phyloP scores from a whole-genome alignment of 1,140 invertebrate species.

The Drosophila orena region DNA sequence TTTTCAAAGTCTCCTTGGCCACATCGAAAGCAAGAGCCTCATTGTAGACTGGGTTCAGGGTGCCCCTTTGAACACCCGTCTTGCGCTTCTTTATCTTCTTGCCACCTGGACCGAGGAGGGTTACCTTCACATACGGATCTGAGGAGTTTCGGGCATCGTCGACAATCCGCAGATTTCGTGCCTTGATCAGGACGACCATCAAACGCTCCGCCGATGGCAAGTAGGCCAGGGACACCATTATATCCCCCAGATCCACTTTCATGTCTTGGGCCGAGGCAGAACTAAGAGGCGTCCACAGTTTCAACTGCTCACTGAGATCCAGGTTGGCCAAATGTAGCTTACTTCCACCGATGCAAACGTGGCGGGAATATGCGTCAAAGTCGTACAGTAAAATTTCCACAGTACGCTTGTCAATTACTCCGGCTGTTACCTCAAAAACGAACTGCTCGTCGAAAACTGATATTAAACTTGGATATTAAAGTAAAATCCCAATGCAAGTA shows the following conservation, averaged over 20 bases:
- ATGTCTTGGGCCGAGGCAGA: slow-evolving; percentile 84
- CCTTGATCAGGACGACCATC: slow-evolving; percentile 89
- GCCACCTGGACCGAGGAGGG: slow-evolving; percentile 91
- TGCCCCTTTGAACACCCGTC: slow-evolving; percentile 94
- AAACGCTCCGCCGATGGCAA: slow-evolving; percentile 88
- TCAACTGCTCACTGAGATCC: slow-evolving; percentile 85
- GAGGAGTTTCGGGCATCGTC: slow-evolving; percentile 86
- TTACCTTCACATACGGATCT: slow-evolving; percentile 95
- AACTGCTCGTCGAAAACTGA: slow-evolving; percentile 89
- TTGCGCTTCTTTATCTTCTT: slow-evolving; percentile 95
- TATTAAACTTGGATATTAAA: too few relatives aligned
- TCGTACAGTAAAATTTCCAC: slow-evolving; percentile 87
- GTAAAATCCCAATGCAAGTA: too few relatives aligned
- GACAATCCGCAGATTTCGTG: slow-evolving; percentile 87
- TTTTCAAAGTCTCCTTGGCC: slow-evolving; percentile 86
- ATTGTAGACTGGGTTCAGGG: slow-evolving; percentile 94
- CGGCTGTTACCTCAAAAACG: slow-evolving; percentile 89
- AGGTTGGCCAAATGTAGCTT: slow-evolving; percentile 86
- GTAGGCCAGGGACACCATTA: slow-evolving; percentile 89
- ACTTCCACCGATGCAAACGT: slow-evolving; percentile 87
- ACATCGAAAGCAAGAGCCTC: slow-evolving; percentile 94
- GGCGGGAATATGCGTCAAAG: slow-evolving; percentile 89
- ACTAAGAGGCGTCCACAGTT: slow-evolving; percentile 85
- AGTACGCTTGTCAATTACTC: slow-evolving; percentile 86
- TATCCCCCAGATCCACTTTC: slow-evolving; percentile 87